A percentile compares a stretch with the other conserved stretches of the same genome.
Evolutionary conservation across 1,140 invertebrate species (phyloP).

Genomic region (Scaptomyza graminum): DNA sequence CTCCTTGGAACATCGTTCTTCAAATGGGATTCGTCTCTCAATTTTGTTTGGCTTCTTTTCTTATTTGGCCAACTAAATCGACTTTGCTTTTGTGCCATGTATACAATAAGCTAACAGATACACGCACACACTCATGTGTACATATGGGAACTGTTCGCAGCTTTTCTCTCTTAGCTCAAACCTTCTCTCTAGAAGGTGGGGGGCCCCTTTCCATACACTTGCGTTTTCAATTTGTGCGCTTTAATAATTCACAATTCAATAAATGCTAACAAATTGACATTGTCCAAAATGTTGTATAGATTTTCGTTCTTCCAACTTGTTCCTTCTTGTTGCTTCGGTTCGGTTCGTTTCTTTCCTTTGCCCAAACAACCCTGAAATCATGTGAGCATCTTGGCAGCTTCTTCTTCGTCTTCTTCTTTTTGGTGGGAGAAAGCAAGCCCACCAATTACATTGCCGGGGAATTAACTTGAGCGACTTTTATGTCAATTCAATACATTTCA

Average conservation of each 20-base stretch:
- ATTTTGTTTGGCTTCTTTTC: slow-evolving; percentile 54
- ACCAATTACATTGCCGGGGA: slow-evolving; percentile 78
- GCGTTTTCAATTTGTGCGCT: slow-evolving; percentile 81
- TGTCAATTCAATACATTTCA: slow-evolving; percentile 83
- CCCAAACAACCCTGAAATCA: slow-evolving; percentile 67
- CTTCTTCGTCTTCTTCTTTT: no score
- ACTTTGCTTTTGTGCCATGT: slow-evolving; percentile 56
- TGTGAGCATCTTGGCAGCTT: slow-evolving; percentile 40
- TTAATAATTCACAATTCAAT: slow-evolving; percentile 84
- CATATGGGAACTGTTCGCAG: slow-evolving; percentile 4
- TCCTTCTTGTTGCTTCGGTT: no score
- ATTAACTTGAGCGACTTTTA: slow-evolving; percentile 82
- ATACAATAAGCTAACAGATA: slow-evolving; percentile 41
- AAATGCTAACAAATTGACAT: slow-evolving; percentile 83
- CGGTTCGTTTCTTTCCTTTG: slow-evolving; percentile 14
- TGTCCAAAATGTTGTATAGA: slow-evolving; percentile 74
- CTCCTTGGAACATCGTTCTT: not conserved
- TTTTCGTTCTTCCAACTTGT: slow-evolving; percentile 32
- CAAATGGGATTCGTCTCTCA: slow-evolving; percentile 23
- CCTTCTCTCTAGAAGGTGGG: no score
- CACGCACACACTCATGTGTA: not conserved
- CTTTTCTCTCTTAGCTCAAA: not conserved
- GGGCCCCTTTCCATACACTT: slow-evolving; percentile 7
- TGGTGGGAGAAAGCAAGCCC: slow-evolving; percentile 11
- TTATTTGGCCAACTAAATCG: slow-evolving; percentile 72